Evolutionary conservation across 2,113 vertebrate species (phyloP), one percentile per base, ranked within the genome.

Genomic region (Myxocyprinus asiaticus): DNA sequence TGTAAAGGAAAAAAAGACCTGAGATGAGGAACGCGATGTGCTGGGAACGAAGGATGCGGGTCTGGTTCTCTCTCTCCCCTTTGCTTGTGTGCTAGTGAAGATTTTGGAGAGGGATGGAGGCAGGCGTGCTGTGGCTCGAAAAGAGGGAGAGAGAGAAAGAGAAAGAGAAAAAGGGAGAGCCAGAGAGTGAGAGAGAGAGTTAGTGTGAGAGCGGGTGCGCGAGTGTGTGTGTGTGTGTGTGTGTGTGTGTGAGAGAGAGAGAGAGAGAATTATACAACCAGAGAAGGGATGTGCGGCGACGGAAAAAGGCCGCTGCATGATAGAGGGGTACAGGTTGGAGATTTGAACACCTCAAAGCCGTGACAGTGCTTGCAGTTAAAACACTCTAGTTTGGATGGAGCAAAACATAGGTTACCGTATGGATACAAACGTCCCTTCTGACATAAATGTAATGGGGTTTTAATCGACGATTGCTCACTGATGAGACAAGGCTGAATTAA

Each of bases 1-100:
- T 93, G 89, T 85, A 93, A 91, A 75, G 89, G 72, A 76, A 62
- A 78, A 81, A 78, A 80, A 75, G 50, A 68, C 85, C 66, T 67
- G 76, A 81, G 56, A 81, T 62, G 67, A 63, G 73, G 71, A 81
- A 80, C 78, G 62, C 47, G 65, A 59, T 63, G 77, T 75, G 70
- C 72, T 50, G 47, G 74, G 63, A 81, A 76, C 77, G 51, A 74
- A 69, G 66, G 79, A 84, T 79, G 80, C 81, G 88, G 63, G 47
- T 78, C 81, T 83, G 79, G 79, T 78, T 87, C 75, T 82, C 83
- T 72, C 82, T 78, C 51, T 33, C 82, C 80, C 51, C 75, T 82
- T 15, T 84, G 83, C 50, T 81, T 70, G 63, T 64, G 69, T 78
- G 67, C 43, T 45, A 81, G 81, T 77, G 65, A 71, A 79, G 76